These are phyloP conservation scores for Gobius niger DNA, from an alignment of 2,113 vertebrate species.

Conservation along the genomic window DNA sequence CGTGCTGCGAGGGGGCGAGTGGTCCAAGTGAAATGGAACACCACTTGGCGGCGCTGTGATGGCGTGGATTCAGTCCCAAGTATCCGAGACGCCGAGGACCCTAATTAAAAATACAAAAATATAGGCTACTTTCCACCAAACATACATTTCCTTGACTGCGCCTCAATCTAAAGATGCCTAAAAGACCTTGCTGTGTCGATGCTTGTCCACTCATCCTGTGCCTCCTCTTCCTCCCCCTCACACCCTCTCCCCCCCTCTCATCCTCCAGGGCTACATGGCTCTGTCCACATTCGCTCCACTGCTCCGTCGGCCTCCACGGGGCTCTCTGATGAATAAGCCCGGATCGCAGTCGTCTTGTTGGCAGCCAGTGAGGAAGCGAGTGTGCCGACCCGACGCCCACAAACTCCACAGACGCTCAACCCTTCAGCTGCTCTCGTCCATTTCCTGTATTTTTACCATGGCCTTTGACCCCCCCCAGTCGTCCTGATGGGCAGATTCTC, in stretches of 20 bases:
- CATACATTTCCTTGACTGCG: too few relatives aligned
- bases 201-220: constrained; percentile 15
- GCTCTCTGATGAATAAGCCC: constrained; percentile 44
- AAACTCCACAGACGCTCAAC: constrained; percentile 27
- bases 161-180: background rate
- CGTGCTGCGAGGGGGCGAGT: too few relatives aligned
- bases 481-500: constrained; percentile 32
- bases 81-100: too few relatives aligned
- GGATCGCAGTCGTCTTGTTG: constrained; percentile 37
- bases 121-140: too few relatives aligned
- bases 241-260: background rate
- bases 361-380: constrained; percentile 21
- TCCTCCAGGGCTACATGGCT: constrained; percentile 31
- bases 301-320: constrained; percentile 46
- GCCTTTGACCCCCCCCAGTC: constrained; percentile 50
- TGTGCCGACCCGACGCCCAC: constrained; percentile 24
- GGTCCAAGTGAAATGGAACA: too few relatives aligned
- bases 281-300: constrained; percentile 26
- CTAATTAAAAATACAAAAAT: too few relatives aligned
- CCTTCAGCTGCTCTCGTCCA: constrained; percentile 30
- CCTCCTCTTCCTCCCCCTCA: constrained; percentile 38
- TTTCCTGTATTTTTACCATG: constrained; percentile 29
- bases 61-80: too few relatives aligned
- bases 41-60: too few relatives aligned
- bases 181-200: constrained; percentile 17